Evolutionary conservation across 2,113 vertebrate species (phyloP), one percentile per base, ranked within the genome.

Genomic region (Pelecanoides urinatrix): DNA sequence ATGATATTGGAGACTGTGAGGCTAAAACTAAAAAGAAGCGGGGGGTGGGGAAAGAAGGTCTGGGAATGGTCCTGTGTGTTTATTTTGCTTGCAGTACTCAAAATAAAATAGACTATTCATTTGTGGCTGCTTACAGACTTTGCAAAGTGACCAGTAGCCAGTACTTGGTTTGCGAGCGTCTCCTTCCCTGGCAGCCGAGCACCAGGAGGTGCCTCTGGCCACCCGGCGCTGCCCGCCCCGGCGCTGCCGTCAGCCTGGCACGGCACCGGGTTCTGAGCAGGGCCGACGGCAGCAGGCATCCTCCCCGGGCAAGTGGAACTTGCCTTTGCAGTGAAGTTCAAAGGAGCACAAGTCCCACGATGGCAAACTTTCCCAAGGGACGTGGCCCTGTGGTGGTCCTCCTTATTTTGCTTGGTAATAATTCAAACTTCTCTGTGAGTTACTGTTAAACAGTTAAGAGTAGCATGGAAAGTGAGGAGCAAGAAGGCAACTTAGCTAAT

Each of bases 321-420:
- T 6, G 2, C 45, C 21, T 38, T 19, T 26, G 49, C 55, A 17
- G 14, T 3, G 44, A 12, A 45, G n/a, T 8, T 22, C 45, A 22
- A 32, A 27, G 67, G 18, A 22, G 32, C 5, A 0, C 2, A 2
- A 58, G 44, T 59, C 44, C 25, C 59, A 15, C 0, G 1, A 13
- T 5, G 12, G 16, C 38, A 53, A 42, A 66, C 4, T 16, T 10
- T 38, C 27, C n/a, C 25, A 3, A 1, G 22, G 38, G 59, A 17
- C 3, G 1, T 3, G 40, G 79, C 34, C 45, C 59, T 22, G 34
- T 7, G 13, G 15, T 44, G 23, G 9, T 13, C 25, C n/a, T 56
- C 38, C 52, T 45, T 19, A 30, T 13, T 65, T 29, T 32, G 44
- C 50, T 59, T 26, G 15, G 17, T 40, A 40, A 59, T 32, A 36